A percentile compares a stretch with the other conserved stretches of the same genome.
Conservation (phyloP, 2,797 vertebrate species). For the Oreortyx pictus region DNA sequence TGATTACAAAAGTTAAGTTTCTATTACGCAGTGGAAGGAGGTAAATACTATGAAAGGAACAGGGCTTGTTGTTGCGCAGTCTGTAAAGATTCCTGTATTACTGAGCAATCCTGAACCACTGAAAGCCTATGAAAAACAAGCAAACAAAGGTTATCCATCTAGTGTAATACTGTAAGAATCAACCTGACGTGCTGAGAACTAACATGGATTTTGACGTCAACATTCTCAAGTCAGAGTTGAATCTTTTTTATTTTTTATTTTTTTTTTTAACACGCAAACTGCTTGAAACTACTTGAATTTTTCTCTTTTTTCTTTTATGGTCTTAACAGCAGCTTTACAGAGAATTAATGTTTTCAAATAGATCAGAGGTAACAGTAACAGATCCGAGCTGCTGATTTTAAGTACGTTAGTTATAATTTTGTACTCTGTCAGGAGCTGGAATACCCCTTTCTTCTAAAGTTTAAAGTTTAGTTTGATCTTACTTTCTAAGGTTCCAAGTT, state of each 20-base stretch:
- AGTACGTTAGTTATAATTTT: not conserved
- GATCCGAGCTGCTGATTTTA: not conserved
- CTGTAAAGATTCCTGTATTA: not conserved
- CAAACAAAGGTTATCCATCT: not conserved
- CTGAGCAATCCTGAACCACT: not conserved
- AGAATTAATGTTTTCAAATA: too few species aligned
- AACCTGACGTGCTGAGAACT: not conserved
- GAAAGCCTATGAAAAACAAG: not conserved
- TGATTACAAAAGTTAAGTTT: not conserved
- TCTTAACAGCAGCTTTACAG: not conserved
- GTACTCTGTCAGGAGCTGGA: not conserved
- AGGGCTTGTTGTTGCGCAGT: not conserved
- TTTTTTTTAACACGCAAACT: not conserved
- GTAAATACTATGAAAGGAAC: not conserved
- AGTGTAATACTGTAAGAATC: not conserved
- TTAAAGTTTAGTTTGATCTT: slow-evolving; percentile 10
- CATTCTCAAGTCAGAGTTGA: not conserved
- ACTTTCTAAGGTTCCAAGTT: not conserved
- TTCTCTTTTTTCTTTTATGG: not conserved
- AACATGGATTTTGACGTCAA: not conserved
- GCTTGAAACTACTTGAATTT: not conserved
- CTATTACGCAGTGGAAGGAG: not conserved
- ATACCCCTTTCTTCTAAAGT: not conserved
- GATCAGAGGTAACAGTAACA: too few species aligned
- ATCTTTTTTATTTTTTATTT: not conserved